These are phyloP conservation scores for Ceratina calcarata DNA, from an alignment of 1,140 invertebrate genomes.

Conservation along the genomic window DNA sequence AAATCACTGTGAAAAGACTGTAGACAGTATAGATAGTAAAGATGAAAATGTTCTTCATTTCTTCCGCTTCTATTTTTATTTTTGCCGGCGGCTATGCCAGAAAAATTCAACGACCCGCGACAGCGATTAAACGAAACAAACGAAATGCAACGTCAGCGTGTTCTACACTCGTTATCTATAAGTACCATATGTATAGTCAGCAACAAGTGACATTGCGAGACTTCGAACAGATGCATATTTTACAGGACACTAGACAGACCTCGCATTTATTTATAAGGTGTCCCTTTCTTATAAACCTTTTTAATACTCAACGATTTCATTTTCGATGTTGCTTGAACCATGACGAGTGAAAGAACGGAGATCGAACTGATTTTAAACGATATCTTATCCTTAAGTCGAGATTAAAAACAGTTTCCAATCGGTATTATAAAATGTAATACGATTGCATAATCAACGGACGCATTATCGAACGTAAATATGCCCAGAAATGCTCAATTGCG, in stretches of 20 bases:
- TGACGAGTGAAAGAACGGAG: neutral
- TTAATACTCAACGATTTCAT: constrained; percentile 32
- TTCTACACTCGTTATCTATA: constrained; percentile 46
- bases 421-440: constrained; percentile 10
- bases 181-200: constrained; percentile 48
- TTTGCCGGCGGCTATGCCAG: constrained; percentile 54
- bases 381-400: neutral
- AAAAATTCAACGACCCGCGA: constrained; percentile 42
- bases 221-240: constrained; percentile 49
- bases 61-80: constrained; percentile 17
- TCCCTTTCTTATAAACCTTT: constrained; percentile 22
- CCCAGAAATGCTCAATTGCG: constrained; percentile 2
- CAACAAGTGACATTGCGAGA: constrained; percentile 40
- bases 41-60: constrained; percentile 25
- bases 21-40: constrained; percentile 30
- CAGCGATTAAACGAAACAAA: constrained; percentile 38
- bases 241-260: constrained; percentile 54
- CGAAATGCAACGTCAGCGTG: constrained; percentile 39
- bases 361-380: constrained; percentile 1
- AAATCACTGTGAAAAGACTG: constrained; percentile 54
- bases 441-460: constrained; percentile 23
- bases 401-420: constrained; percentile 3
- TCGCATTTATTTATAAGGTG: constrained; percentile 64
- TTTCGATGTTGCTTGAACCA: constrained; percentile 35
- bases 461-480: constrained; percentile 16